phyloP scores from a whole-genome alignment of 2,888 invertebrate species.

The Nesidiocoris tenuis region DNA sequence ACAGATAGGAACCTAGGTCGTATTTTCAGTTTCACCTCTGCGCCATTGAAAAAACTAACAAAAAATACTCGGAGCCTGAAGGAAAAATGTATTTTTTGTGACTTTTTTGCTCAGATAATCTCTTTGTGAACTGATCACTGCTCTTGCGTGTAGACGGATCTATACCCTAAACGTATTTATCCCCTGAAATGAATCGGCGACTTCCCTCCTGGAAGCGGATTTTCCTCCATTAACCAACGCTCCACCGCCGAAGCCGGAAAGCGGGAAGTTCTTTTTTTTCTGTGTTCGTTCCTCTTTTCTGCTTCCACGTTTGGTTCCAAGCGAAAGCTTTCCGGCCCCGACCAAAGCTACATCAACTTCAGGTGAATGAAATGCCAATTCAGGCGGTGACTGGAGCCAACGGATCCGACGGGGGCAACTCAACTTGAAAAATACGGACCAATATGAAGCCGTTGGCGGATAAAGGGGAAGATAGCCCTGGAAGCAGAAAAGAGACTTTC shows the following conservation, averaged over 20 bases:
- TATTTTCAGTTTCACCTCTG: too few species aligned
- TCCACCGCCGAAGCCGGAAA: not conserved
- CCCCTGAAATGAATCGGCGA: not conserved
- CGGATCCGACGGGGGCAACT: conserved; percentile 3
- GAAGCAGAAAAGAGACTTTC: conserved; percentile 32
- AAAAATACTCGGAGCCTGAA: too few species aligned
- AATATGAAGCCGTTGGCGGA: conserved; percentile 1
- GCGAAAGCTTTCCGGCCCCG: not conserved
- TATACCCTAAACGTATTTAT: not conserved
- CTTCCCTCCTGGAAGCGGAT: not conserved
- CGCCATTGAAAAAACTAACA: too few species aligned
- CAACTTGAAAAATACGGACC: conserved; percentile 27
- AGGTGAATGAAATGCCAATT: conserved; percentile 35
- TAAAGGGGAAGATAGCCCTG: conserved; percentile 9
- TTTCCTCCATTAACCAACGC: not conserved
- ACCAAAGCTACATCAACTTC: conserved; percentile 22
- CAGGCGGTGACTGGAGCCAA: not conserved
- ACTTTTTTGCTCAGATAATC: too few species aligned
- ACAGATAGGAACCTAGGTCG: too few species aligned
- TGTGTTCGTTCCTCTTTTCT: not conserved
- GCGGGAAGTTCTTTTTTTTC: not conserved
- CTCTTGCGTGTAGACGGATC: not conserved
- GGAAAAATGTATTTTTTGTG: too few species aligned
- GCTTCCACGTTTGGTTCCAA: not conserved
- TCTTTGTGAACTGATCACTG: not conserved